Conservation (phyloP, 2,113 vertebrate species). For the Panthera uncia region DNA sequence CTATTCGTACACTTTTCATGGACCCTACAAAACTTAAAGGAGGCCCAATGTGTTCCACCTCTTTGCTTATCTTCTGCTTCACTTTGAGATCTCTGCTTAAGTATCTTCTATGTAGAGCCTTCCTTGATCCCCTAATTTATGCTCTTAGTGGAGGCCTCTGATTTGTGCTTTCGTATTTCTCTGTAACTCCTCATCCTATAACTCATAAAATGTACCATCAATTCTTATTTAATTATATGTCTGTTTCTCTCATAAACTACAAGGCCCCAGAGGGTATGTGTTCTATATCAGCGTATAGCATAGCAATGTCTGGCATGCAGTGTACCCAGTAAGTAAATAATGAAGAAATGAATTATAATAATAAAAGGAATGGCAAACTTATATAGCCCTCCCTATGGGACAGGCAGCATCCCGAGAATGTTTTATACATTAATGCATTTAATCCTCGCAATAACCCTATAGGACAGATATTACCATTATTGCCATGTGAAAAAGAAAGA, state of each 20-base stretch:
- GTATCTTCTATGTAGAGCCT: not conserved
- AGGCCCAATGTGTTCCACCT: not conserved
- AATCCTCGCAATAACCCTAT: not conserved
- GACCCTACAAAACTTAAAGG: not conserved
- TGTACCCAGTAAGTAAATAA: not conserved
- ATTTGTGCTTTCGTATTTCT: not conserved
- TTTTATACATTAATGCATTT: not conserved
- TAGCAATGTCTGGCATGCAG: not conserved
- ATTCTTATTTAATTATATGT: not conserved
- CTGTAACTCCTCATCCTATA: not conserved
- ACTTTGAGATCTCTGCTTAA: not conserved
- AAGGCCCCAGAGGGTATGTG: not conserved
- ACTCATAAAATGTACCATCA: not conserved
- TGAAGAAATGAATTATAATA: not conserved
- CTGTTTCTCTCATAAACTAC: not conserved
- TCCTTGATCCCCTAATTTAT: not conserved
- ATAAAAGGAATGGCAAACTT: not conserved
- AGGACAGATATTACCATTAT: not conserved
- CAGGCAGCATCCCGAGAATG: not conserved
- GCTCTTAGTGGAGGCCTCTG: not conserved
- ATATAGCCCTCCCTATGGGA: not conserved
- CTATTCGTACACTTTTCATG: not conserved
- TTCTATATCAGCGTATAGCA: not conserved
- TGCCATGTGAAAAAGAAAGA: not conserved
- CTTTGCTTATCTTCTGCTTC: not conserved